Percentiles rank a stretch among this genome's conserved stretches.
phyloP scores from a whole-genome alignment of 1,140 invertebrate species.

The Globodera ellingtonae region DNA sequence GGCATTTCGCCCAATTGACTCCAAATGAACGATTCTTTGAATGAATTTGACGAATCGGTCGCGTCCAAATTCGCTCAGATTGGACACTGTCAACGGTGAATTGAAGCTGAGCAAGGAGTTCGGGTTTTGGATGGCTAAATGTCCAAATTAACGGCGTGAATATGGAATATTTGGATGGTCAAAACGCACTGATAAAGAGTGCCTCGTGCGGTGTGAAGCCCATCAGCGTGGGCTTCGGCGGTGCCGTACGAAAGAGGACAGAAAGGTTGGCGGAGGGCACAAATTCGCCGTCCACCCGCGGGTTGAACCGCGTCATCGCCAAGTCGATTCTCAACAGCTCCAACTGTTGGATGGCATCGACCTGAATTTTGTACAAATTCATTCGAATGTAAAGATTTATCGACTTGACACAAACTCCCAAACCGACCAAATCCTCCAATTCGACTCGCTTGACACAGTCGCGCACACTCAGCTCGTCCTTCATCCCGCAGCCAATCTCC shows the following conservation, averaged over 20 bases:
- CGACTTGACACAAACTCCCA: background rate
- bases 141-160: background rate
- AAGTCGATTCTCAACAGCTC: constrained; percentile 43
- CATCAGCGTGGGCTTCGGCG: constrained; percentile 49
- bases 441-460: constrained; percentile 27
- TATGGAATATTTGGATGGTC: background rate
- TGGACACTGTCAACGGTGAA: constrained; percentile 30
- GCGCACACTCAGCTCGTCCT: constrained; percentile 4
- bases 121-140: constrained; percentile 40
- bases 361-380: background rate
- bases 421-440: constrained; percentile 26
- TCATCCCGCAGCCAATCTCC: constrained; percentile 5
- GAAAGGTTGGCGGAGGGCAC: constrained; percentile 25
- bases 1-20: constrained; percentile 11
- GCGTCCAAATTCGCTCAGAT: constrained; percentile 21
- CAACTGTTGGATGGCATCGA: constrained; percentile 9
- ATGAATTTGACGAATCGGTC: constrained; percentile 34
- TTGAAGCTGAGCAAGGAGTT: constrained; percentile 37
- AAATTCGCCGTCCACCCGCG: constrained; percentile 48
- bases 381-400: background rate
- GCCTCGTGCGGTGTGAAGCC: constrained; percentile 46
- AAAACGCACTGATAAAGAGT: constrained; percentile 33
- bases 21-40: constrained; percentile 19
- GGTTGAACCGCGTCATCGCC: constrained; percentile 46
- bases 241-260: constrained; percentile 6